These are phyloP conservation scores for Delichon dasypus DNA, from an alignment of 2,797 vertebrate genomes.

Conservation along the genomic window DNA sequence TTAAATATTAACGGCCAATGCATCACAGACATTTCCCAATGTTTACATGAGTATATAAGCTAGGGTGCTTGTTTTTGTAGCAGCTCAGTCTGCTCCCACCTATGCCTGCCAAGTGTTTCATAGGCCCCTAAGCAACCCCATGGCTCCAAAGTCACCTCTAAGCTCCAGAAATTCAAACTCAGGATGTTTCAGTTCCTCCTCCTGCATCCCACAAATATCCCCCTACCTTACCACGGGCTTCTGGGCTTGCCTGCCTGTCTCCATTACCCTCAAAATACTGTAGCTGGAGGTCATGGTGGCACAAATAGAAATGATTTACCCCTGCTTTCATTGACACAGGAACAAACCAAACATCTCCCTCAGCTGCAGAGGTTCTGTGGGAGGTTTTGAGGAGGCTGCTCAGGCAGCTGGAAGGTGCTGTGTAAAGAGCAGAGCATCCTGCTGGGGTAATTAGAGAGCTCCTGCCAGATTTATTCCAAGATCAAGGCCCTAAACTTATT, in stretches of 20 bases:
- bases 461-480: background rate
- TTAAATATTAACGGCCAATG: conserved; percentile 52
- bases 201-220: background rate
- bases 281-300: background rate
- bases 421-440: background rate
- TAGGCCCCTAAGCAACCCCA: background rate
- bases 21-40: conserved; percentile 22
- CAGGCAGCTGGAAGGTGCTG: background rate
- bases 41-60: background rate
- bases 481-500: background rate
- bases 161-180: background rate
- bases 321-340: background rate
- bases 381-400: background rate
- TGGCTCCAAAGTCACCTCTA: background rate
- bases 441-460: background rate
- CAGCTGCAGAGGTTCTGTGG: background rate
- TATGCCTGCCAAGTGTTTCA: background rate
- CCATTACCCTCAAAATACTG: background rate
- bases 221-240: background rate
- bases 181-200: background rate
- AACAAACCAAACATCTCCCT: background rate
- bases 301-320: background rate
- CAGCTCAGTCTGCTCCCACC: background rate
- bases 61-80: background rate
- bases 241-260: background rate